Evolutionary conservation across 2,888 invertebrate genomes (phyloP), one percentile per base, ranked within the genome.

Genomic region (Euspilapteryx auroguttella): DNA sequence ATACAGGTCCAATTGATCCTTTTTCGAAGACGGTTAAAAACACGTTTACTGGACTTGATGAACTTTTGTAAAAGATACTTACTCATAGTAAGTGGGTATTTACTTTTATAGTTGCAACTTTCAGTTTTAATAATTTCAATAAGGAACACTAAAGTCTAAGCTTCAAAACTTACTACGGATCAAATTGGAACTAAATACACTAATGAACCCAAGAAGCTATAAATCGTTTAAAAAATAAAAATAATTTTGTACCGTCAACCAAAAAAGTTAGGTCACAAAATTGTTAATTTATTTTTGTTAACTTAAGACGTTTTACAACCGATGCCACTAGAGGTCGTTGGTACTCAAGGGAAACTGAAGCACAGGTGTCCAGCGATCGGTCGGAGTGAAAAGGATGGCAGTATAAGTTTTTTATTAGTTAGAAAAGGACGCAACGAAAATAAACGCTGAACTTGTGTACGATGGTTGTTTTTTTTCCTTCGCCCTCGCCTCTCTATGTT

Each of bases 331-430:
- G 71, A 75, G 75, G 75, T 75, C 75, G 75, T 71, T 75, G 75
- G 69, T 71, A 75, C 75, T 71, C 64, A 55, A 64, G 69, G 75
- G 73, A 75, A 71, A 73, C 71, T 73, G 66, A 75, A 73, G 75
- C 75, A 75, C 75, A 75, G 75, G 75, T 75, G 75, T 75, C 71
- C 75, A 69, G 64, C 75, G 75, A 62, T 75, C 66, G 62, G 63
- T 47, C 52, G 40, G 61, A 34, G 39, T 40, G 56, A 68, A 38
- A 40, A 55, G 55, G 69, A 63, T 22, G 28, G 47, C 31, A 28
- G 42, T 53, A 57, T 21, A 11, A 33, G 50, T 49, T 37, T 30
- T 26, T 25, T 21, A 4, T 27, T 34, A 21, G 69, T 27, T 40
- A 35, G 58, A 75, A 45, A 45, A 51, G 38, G 69, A 71, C 48